A percentile compares a stretch with the other conserved stretches of the same genome.
phyloP scores from a whole-genome alignment of 2,888 invertebrate species.

The Teinopalpus imperialis region DNA sequence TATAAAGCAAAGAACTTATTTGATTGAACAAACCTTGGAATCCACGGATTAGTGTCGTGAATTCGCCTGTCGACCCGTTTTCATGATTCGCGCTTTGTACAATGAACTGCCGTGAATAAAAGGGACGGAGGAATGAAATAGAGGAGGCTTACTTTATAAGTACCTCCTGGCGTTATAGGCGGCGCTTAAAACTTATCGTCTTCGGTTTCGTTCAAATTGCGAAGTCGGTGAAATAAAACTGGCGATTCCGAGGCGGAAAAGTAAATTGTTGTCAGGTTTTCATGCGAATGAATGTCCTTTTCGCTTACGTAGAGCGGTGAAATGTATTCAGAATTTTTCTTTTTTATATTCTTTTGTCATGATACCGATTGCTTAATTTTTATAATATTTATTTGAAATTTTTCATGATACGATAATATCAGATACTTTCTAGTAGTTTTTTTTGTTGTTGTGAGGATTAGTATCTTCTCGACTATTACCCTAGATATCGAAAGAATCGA shows the following conservation, averaged over 20 bases:
- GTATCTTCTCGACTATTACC: too few relatives aligned
- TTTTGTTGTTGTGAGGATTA: too few relatives aligned
- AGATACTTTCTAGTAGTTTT: too few relatives aligned
- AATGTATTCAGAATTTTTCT: constrained; percentile 17
- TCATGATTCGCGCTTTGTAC: constrained; percentile 51
- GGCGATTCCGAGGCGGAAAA: constrained; percentile 23
- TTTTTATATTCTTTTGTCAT: constrained; percentile 23
- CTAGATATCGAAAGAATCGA: too few relatives aligned
- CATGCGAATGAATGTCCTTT: constrained; percentile 16
- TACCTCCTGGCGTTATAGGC: constrained; percentile 33
- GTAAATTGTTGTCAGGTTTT: constrained; percentile 25
- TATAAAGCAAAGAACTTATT: constrained; percentile 74
- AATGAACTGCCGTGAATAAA: constrained; percentile 34
- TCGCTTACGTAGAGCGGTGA: constrained; percentile 8
- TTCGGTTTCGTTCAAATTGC: constrained; percentile 28
- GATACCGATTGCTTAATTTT: constrained; percentile 20
- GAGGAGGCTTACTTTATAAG: constrained; percentile 33
- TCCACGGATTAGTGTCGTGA: constrained; percentile 69
- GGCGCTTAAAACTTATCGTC: constrained; percentile 36
- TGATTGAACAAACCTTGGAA: constrained; percentile 74
- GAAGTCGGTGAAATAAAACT: constrained; percentile 29
- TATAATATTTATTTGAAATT: constrained; percentile 10
- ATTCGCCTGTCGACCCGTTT: constrained; percentile 48
- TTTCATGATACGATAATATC: constrained; percentile 6
- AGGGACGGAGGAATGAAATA: constrained; percentile 42